Base-by-base conservation (phyloP, 2,113 vertebrate genomes). In the Pluvianellus socialis region DNA sequence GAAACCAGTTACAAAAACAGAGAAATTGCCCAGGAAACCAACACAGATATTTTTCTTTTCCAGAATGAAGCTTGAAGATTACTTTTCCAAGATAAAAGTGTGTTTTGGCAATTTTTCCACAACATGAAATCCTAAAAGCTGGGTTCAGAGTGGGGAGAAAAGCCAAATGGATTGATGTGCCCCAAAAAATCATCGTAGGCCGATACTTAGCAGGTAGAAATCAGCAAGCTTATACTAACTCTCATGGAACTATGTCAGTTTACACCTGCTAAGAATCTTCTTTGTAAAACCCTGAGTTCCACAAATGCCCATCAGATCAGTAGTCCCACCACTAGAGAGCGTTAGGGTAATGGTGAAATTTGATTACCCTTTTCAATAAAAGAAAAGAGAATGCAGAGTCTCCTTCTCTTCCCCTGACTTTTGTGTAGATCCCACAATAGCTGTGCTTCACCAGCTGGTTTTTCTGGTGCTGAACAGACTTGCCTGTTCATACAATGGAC, bases 1-100 rank as follows among this genome's bases (percentile, higher is more conserved):
- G 52, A 90, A 97, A 96, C 90, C 97, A 97, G 71, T 95, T 95
- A 95, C 8, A 90, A 94, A 97, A 97, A 96, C 96, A 97, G 79
- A 94, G 66, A 83, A 79, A 83, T 50, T 96, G 95, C 91, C 70
- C 94, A 94, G 95, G 95, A 96, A 97, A 97, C 90, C 92, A 92
- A 83, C 33, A 45, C 9, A 58, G 59, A 56, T 67, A 49, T 58
- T 86, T 73, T 73, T 38, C 55, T 32, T 27, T 22, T 27, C 67
- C 62, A 74, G 56, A 82, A 85, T 59, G 44, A 68, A 77, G 80
- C 62, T 66, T 82, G 65, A 81, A 68, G 59, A 55, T 82, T 77
- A 52, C 73, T 91, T 86, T 94, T 94, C 85, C 85, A 86, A 86
- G 71, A 94, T 73, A 91, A 93, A 88, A 72, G 50, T 8, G 72